Evolutionary conservation across 2,888 invertebrate genomes (phyloP).

Genomic region (Candidula unifasciata): DNA sequence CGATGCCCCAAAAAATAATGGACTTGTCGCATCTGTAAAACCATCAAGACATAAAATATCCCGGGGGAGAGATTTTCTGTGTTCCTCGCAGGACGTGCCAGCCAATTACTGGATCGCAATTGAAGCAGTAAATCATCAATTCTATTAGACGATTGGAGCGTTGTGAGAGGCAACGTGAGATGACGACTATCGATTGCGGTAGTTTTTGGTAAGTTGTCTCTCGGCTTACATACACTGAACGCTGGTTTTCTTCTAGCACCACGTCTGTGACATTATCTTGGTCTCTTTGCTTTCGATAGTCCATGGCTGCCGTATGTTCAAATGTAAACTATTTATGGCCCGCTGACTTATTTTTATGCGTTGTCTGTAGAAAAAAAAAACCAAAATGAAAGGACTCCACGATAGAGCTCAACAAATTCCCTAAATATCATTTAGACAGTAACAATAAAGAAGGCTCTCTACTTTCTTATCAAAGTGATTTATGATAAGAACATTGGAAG

Average conservation of each 20-base stretch:
- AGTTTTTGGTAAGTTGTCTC: constrained; percentile 6
- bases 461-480: too few relatives aligned
- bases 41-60: constrained; percentile 44
- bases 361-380: too few relatives aligned
- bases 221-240: constrained; percentile 16
- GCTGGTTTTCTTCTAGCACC: constrained; percentile 1
- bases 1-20: constrained; percentile 39
- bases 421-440: too few relatives aligned
- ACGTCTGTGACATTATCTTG: background rate
- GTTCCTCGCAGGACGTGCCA: constrained; percentile 35
- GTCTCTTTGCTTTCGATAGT: too few relatives aligned
- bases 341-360: too few relatives aligned
- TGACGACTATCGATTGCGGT: constrained; percentile 27
- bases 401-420: too few relatives aligned
- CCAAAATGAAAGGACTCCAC: too few relatives aligned
- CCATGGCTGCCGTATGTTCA: too few relatives aligned
- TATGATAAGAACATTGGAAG: too few relatives aligned
- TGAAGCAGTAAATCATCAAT: constrained; percentile 47
- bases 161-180: constrained; percentile 33
- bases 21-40: constrained; percentile 41
- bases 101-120: constrained; percentile 48
- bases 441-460: too few relatives aligned
- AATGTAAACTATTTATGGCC: too few relatives aligned
- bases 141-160: constrained; percentile 46
- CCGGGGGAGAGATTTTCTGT: constrained; percentile 43